Evolutionary conservation across 1,140 invertebrate species (phyloP), one percentile per base, ranked within the genome.

Genomic region (Zaprionus davidi): DNA sequence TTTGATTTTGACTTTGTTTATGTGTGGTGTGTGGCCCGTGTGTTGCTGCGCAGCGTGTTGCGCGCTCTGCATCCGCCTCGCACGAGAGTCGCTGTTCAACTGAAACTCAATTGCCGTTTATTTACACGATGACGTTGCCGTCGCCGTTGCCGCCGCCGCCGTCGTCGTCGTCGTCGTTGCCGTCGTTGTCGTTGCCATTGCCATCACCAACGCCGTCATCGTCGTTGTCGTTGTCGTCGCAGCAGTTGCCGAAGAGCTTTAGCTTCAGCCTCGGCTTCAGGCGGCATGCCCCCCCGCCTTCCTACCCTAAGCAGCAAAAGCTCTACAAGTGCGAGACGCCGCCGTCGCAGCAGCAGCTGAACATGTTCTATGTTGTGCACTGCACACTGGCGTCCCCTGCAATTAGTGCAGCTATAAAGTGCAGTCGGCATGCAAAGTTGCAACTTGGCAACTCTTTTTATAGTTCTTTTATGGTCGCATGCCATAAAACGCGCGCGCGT

Each of bases 51-150:
- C 69, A 62, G 60, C 28, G 51, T 56, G 15, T 62, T 67, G 71
- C 71, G 70, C 63, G 63, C 59, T 66, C 63, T 64, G 76, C 76
- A 66, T 76, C 72, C 77, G 77, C 77, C 68, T 76, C 72, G 77
- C 63, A 63, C 67, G 73, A 79, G 62, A 71, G 57, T 79, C 73
- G 73, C 63, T 79, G 72, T 36, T 76, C 63, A 76, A 79, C 77
- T 79, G 73, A 79, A 26, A 26, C 46, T 55, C 20, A 51, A 51
- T 20, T 36, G 63, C 31, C 73, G 73, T 71, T 76, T 76, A 76
- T 76, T 76, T 76, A 76, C 73, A 71, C 73, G 73, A 76, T 76
- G 70, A 72, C 70, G 63, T 58, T 67, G 63, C n/a, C 71, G 64
- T 59, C 26, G 15, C 41, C 22, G n/a, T 46, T 17, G 31, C 13